These are phyloP conservation scores for Drosophila paranaensis DNA, from an alignment of 2,888 invertebrate species.

Conservation along the genomic window DNA sequence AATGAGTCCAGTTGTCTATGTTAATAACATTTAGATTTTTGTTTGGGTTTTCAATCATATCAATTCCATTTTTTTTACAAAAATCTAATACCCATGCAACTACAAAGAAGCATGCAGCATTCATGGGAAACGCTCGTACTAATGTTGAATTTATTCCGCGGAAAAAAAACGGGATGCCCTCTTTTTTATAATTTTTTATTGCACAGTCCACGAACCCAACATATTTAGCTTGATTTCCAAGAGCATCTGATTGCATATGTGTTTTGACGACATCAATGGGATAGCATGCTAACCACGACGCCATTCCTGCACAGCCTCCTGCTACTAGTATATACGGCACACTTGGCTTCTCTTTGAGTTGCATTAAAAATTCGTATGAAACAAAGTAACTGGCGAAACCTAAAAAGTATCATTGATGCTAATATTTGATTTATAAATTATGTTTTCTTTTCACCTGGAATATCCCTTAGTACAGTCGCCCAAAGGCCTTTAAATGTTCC, in stretches of 20 bases:
- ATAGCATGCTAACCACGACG: conserved; percentile 94
- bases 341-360: conserved; percentile 85
- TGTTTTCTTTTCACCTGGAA: conserved; percentile 87
- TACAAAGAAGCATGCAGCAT: conserved; percentile 96
- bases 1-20: conserved; percentile 50
- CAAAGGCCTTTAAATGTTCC: conserved; percentile 91
- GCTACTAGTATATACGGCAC: conserved; percentile 90
- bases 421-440: not conserved
- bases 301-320: conserved; percentile 93
- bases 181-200: conserved; percentile 88
- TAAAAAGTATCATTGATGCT: conserved; percentile 32
- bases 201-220: conserved; percentile 90
- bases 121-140: conserved; percentile 95
- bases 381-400: conserved; percentile 93
- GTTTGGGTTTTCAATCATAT: conserved; percentile 40
- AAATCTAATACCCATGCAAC: conserved; percentile 90
- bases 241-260: conserved; percentile 91
- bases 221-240: conserved; percentile 86
- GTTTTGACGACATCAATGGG: conserved; percentile 97
- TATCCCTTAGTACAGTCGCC: conserved; percentile 91
- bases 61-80: conserved; percentile 49
- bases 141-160: conserved; percentile 92
- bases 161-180: conserved; percentile 90
- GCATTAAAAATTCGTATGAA: conserved; percentile 91
- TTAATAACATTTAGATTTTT: conserved; percentile 47